Percentiles rank a stretch among this genome's conserved stretches.
Evolutionary conservation across 2,113 vertebrate species (phyloP).

Genomic region (Sialia sialis): DNA sequence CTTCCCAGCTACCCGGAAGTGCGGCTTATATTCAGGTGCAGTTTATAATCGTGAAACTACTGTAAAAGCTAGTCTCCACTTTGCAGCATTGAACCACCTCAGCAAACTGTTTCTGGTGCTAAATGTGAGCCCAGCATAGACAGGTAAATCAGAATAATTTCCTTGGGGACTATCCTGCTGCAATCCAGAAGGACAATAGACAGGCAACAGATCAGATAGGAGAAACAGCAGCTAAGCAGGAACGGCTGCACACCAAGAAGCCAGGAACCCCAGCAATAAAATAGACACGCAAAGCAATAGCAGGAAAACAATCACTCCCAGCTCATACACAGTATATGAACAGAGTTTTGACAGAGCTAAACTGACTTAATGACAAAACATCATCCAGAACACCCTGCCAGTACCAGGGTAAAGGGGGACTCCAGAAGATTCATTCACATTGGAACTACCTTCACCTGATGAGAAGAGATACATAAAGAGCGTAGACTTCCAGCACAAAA

Average conservation of each 20-base stretch:
- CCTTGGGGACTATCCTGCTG: neutral
- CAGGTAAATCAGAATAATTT: neutral
- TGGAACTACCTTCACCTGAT: neutral
- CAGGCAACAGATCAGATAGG: neutral
- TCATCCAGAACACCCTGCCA: neutral
- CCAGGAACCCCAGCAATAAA: neutral
- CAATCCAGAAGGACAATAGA: neutral
- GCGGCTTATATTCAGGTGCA: no score
- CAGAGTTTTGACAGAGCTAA: neutral
- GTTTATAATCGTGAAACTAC: no score
- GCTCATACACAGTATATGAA: neutral
- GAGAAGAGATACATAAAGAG: neutral
- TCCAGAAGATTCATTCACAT: neutral
- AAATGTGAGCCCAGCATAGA: neutral
- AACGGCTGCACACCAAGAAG: neutral
- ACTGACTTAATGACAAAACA: neutral
- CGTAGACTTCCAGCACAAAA: neutral
- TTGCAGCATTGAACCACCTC: neutral
- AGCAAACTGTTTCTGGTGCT: neutral
- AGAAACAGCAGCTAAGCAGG: neutral
- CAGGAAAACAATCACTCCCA: neutral
- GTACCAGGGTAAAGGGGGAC: neutral
- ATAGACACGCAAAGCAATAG: accelerated
- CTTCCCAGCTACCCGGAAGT: no score
- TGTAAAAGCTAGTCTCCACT: neutral